These are phyloP conservation scores for Panagrolaimus sp. DNA, from an alignment of 1,140 invertebrate species.

Conservation along the genomic window DNA sequence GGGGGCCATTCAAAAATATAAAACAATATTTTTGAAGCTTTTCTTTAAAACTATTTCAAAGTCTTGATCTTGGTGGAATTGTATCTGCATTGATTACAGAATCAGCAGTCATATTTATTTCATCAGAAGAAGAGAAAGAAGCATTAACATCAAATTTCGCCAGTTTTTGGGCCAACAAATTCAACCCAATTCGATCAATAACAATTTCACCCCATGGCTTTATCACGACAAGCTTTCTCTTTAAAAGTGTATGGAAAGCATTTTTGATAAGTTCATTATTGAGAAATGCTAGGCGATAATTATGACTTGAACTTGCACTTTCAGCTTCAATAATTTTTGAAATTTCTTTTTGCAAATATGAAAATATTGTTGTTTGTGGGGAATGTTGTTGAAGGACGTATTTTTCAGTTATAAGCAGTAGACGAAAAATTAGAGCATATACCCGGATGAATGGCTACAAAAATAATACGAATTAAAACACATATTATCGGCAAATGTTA, in stretches of 20 bases:
- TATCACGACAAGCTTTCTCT: not conserved
- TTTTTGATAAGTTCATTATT: constrained; percentile 4
- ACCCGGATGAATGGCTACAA: constrained; percentile 8
- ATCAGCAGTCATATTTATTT: too few relatives aligned
- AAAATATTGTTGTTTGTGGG: not conserved
- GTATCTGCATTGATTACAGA: too few relatives aligned
- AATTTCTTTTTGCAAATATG: not conserved
- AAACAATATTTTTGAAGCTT: too few relatives aligned
- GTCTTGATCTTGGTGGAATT: too few relatives aligned
- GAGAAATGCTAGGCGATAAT: not conserved
- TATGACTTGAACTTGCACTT: not conserved
- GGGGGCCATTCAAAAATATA: too few relatives aligned
- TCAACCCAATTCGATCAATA: not conserved
- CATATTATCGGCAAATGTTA: too few relatives aligned
- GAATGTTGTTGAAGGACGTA: not conserved
- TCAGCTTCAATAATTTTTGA: not conserved
- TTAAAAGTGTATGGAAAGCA: not conserved
- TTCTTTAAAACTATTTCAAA: too few relatives aligned
- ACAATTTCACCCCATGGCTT: not conserved
- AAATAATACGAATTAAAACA: too few relatives aligned
- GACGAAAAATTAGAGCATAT: not conserved
- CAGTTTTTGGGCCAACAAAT: too few relatives aligned
- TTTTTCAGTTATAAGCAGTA: too few relatives aligned
- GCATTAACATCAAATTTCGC: too few relatives aligned
- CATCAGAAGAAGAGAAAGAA: too few relatives aligned